These are phyloP conservation scores for Ellobium chinense DNA, from an alignment of 2,888 invertebrate genomes.

Conservation along the genomic window DNA sequence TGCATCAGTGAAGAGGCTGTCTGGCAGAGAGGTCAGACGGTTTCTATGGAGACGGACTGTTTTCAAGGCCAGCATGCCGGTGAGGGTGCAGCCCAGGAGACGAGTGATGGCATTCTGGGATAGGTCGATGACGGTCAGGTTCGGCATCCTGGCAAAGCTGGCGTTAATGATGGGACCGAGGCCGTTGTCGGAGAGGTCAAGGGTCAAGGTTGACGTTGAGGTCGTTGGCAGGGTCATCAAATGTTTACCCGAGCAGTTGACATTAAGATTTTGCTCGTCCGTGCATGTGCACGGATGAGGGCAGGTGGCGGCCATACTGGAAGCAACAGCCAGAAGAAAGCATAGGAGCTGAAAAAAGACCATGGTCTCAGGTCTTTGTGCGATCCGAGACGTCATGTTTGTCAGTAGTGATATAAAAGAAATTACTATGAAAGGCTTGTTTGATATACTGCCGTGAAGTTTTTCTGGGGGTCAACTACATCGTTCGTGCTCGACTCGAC, in stretches of 20 bases:
- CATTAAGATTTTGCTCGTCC: slow-evolving; percentile 17
- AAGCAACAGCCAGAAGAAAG: too few species aligned
- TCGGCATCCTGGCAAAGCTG: slow-evolving; percentile 43
- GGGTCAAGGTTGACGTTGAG: slow-evolving; percentile 30
- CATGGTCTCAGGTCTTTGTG: too few species aligned
- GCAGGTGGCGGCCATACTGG: slow-evolving; percentile 40
- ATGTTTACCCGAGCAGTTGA: slow-evolving; percentile 46
- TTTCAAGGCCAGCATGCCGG: slow-evolving; percentile 49
- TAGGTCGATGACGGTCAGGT: slow-evolving; percentile 52
- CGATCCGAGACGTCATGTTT: too few species aligned
- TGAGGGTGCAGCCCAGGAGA: slow-evolving; percentile 50
- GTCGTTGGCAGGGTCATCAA: slow-evolving; percentile 39
- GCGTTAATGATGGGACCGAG: slow-evolving; percentile 53
- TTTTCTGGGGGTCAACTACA: too few species aligned
- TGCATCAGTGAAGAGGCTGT: slow-evolving; percentile 56
- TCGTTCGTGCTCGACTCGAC: too few species aligned
- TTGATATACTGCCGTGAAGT: too few species aligned
- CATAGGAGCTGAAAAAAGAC: too few species aligned
- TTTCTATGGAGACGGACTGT: slow-evolving; percentile 54
- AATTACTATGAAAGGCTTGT: too few species aligned
- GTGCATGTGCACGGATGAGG: slow-evolving; percentile 50
- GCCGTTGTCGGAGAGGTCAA: slow-evolving; percentile 50
- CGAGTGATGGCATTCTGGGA: slow-evolving; percentile 52
- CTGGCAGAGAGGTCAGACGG: slow-evolving; percentile 53
- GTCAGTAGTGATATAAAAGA: too few species aligned